Percentiles rank a stretch among this genome's conserved stretches.
These are phyloP conservation scores for Tromatobia lineatoria DNA, from an alignment of 2,888 invertebrate species.

Conservation along the genomic window DNA sequence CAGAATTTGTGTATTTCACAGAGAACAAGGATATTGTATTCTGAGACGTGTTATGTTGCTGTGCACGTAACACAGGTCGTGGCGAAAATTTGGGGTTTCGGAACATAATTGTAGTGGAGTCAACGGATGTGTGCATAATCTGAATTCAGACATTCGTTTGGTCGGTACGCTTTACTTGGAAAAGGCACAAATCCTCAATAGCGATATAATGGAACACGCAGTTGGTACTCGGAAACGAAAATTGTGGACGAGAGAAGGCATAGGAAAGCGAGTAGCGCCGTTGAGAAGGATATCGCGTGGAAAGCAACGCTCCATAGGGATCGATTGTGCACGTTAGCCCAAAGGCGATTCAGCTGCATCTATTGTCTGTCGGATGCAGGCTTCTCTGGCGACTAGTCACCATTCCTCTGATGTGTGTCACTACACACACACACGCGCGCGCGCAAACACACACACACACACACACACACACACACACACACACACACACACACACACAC, in stretches of 20 bases:
- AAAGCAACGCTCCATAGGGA: constrained; percentile 65
- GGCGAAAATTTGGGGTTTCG: constrained; percentile 15
- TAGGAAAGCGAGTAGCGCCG: constrained; percentile 60
- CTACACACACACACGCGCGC: no score
- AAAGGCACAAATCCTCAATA: constrained; percentile 20
- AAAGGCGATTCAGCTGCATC: constrained; percentile 71
- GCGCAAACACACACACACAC: no score
- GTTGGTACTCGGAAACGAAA: constrained; percentile 14
- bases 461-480: no score
- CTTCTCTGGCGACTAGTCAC: constrained; percentile 34
- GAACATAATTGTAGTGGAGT: not conserved
- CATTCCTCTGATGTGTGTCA: constrained; percentile 38
- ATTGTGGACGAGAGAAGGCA: constrained; percentile 33
- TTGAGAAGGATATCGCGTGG: constrained; percentile 68
- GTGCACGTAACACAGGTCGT: not conserved
- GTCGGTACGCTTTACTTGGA: not conserved
- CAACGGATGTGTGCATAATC: constrained; percentile 4
- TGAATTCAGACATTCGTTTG: constrained; percentile 5
- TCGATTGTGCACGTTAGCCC: constrained; percentile 70
- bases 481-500: no score
- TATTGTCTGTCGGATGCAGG: constrained; percentile 73
- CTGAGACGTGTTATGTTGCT: not conserved
- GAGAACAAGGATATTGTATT: not conserved
- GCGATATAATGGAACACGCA: not conserved
- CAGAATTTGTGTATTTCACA: not conserved